Conservation (phyloP, 1,140 invertebrate genomes). For the Coenobita brevimanus region DNA sequence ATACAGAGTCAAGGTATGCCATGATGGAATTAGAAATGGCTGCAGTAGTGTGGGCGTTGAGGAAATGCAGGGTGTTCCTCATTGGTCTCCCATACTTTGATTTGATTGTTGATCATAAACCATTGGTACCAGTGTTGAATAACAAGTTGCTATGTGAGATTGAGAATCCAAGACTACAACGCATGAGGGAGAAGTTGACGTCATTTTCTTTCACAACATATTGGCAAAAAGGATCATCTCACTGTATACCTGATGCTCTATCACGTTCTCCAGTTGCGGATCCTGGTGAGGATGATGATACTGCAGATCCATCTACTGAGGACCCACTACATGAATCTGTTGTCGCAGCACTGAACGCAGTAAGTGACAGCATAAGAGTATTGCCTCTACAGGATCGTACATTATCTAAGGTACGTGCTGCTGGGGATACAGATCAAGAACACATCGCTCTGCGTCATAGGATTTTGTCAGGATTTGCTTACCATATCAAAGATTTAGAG, state of each 20-base stretch:
- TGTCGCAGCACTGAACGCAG: not conserved
- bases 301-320: not conserved
- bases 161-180: slow-evolving; percentile 63
- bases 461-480: not conserved
- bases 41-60: slow-evolving; percentile 53
- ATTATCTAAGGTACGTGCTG: not conserved
- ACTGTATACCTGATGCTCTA: not conserved
- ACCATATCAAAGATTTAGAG: not conserved
- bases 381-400: not conserved
- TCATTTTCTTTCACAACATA: not conserved
- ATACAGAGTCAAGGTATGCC: not conserved
- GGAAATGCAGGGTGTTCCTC: slow-evolving; percentile 66
- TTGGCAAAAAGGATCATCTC: not conserved
- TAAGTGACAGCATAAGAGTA: not conserved
- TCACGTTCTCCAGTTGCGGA: slow-evolving; percentile 1
- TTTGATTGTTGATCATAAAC: slow-evolving; percentile 61
- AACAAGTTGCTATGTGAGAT: slow-evolving; percentile 43
- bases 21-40: not conserved
- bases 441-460: not conserved
- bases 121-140: slow-evolving; percentile 58
- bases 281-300: not conserved
- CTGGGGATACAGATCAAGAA: not conserved
- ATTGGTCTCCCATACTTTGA: slow-evolving; percentile 61
- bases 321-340: not conserved
- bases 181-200: slow-evolving; percentile 45